Conservation (phyloP, 2,113 vertebrate species). For the pig (Sus scrofa) region T2T-Sscrofa CM000817.6:129323501-129324000, state of each 20-base stretch:
- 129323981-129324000: background rate
- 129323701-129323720: background rate
- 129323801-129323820: background rate
- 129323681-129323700: background rate
- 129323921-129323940: background rate
- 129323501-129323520: constrained; percentile 51
- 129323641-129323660: background rate
- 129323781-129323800: background rate
- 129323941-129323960: background rate
- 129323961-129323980: constrained; percentile 17
- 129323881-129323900: background rate
- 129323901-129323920: background rate
- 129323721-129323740: background rate
- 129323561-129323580: constrained; percentile 48
- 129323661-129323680: background rate
- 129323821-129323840: background rate
- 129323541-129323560: constrained; percentile 70
- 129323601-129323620: background rate
- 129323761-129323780: background rate
- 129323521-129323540: constrained; percentile 71
- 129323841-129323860: constrained; percentile 6
- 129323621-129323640: constrained; percentile 18
- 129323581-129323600: constrained; percentile 53
- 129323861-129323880: background rate
- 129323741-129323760: background rate